Evolutionary conservation across 1,140 invertebrate genomes (phyloP), one percentile per base, ranked within the genome.

Genomic region (Yoshiicerus persimilis): DNA sequence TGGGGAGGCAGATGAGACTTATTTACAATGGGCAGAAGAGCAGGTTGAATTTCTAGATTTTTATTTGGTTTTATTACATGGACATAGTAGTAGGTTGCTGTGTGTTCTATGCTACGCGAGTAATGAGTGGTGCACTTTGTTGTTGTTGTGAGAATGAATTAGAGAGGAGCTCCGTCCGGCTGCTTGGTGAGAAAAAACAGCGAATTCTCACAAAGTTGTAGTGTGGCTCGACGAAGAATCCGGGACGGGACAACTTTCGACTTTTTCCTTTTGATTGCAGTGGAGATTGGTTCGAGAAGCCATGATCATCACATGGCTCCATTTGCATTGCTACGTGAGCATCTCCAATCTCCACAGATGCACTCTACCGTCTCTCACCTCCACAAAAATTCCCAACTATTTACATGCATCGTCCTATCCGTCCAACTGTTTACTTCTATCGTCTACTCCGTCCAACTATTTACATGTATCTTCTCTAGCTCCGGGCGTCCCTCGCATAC

Each of bases 231-330:
- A 70, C 23, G 25, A 70, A 70, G 66, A 70, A 70, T 70, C 66
- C 66, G 66, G 66, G 66, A 70, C 66, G 66, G 66, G 66, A 70
- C 66, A 70, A 70, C 66, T 70, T 70, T 70, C 66, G 66, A 70
- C 66, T 70, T 70, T 66, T 70, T 70, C 66, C 66, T 30, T 70
- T 70, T 70, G 66, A 70, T 70, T 70, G 25, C 66, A 70, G 66
- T 70, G 25, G 66, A 70, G 66, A 70, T 70, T 32, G 66, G 11
- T 47, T 70, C 13, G 66, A 16, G 11, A n/a, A 56, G 47, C 13
- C 16, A n/a, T 4, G 47, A 56, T 56, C 16, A n/a, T n/a, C 13
- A 56, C 38, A 39, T 39, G 38, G 47, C 16, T 5, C 5, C 41
- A 16, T 20, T 16, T 20, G n/a, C 16, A 47, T 47, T 47, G 1